These are phyloP conservation scores for Apostichopus parvimensis DNA, from an alignment of 35 echinoderm and acorn worm genomes.

Conservation along the genomic window DNA sequence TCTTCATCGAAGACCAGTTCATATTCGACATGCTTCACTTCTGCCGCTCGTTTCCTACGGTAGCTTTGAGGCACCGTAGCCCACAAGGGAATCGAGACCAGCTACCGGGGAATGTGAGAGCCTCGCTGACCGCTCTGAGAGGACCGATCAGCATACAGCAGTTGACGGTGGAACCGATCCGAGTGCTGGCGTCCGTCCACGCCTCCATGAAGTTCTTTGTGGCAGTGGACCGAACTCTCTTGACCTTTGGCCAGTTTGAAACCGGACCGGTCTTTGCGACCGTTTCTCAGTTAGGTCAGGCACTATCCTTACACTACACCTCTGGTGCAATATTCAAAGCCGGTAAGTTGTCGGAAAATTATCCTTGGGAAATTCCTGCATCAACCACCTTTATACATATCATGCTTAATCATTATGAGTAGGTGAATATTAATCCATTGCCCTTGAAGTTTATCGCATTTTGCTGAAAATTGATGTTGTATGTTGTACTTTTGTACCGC, in stretches of 20 bases:
- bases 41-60: constrained; percentile 55
- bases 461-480: too few species aligned
- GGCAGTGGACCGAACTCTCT: constrained; percentile 63
- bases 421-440: too few species aligned
- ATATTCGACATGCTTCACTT: constrained; percentile 66
- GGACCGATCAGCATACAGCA: constrained; percentile 82
- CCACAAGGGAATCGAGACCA: background rate
- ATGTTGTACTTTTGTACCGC: too few species aligned
- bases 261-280: constrained; percentile 85
- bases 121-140: constrained; percentile 56
- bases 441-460: too few species aligned
- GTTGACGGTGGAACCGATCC: constrained; percentile 79
- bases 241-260: constrained; percentile 77
- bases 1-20: constrained; percentile 91
- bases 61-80: background rate
- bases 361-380: background rate
- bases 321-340: constrained; percentile 98
- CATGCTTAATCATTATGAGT: too few species aligned
- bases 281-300: constrained; percentile 78
- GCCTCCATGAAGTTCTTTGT: constrained; percentile 91
- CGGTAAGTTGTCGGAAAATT: constrained; percentile 53
- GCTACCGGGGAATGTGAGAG: constrained; percentile 50
- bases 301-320: constrained; percentile 90
- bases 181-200: constrained; percentile 79
- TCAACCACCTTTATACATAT: too few species aligned